phyloP scores from a whole-genome alignment of 2,797 vertebrate genomes.

The Acanthornis magna region DNA sequence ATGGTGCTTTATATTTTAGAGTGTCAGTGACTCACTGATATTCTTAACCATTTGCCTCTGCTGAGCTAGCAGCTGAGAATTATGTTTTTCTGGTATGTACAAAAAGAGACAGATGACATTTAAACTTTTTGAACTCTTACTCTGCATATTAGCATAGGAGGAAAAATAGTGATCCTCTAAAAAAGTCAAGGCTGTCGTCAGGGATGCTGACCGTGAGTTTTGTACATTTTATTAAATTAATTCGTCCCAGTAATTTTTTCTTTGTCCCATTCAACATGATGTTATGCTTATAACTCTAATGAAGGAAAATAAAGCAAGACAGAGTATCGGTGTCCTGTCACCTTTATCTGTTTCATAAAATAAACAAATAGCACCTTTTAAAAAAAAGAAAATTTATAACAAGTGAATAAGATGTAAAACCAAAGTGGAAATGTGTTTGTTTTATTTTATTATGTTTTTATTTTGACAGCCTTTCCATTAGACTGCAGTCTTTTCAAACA shows the following conservation, averaged over 20 bases:
- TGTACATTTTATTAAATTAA: background rate
- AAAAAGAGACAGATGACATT: background rate
- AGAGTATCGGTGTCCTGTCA: background rate
- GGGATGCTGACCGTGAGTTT: background rate
- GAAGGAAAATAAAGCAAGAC: background rate
- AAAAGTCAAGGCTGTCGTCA: background rate
- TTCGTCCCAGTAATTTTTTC: background rate
- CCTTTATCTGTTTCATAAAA: background rate
- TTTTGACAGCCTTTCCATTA: background rate
- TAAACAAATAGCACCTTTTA: background rate
- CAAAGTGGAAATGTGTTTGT: background rate
- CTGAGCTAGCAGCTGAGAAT: background rate
- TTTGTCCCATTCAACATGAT: background rate
- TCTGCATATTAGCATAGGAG: background rate
- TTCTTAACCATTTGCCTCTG: background rate
- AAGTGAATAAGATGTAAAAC: background rate
- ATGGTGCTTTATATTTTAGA: slow-evolving; percentile 12
- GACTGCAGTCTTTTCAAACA: background rate
- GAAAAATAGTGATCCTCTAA: background rate
- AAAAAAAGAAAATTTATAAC: background rate
- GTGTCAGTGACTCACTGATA: slow-evolving; percentile 2
- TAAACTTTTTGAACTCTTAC: background rate
- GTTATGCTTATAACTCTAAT: background rate
- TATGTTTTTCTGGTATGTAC: background rate
- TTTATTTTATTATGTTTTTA: background rate